Percentiles rank a stretch among this genome's conserved stretches.
phyloP scores from a whole-genome alignment of 2,888 invertebrate genomes.

The Sminthurides aquaticus region DNA sequence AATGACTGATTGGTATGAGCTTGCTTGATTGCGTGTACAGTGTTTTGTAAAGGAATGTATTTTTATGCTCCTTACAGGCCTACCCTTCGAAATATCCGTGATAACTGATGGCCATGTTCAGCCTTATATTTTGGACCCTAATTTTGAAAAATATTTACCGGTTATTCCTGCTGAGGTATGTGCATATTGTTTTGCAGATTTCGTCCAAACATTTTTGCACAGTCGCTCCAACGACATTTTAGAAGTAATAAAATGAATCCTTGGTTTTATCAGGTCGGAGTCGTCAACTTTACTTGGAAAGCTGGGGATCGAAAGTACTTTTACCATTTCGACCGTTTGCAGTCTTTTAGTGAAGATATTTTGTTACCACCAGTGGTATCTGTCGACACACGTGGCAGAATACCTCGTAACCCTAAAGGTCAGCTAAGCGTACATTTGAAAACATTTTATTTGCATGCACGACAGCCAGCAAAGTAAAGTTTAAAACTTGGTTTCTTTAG shows the following conservation, averaged over 20 bases:
- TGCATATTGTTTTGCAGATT: background rate
- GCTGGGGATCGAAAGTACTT: conserved; percentile 58
- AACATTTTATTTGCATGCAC: background rate
- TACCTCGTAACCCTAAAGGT: conserved; percentile 80
- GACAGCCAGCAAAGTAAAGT: background rate
- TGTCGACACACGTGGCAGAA: conserved; percentile 73
- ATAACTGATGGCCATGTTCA: conserved; percentile 79
- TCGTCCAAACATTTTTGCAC: conserved; percentile 14
- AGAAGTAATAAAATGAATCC: background rate
- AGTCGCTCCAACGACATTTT: conserved; percentile 2
- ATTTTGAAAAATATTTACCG: conserved; percentile 80
- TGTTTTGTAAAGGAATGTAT: background rate
- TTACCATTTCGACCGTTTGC: conserved; percentile 78
- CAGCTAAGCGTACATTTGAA: background rate
- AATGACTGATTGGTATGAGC: background rate
- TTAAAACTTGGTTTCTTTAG: conserved; percentile 49
- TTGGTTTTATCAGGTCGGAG: conserved; percentile 50
- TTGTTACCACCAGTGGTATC: conserved; percentile 79
- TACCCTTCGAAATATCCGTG: conserved; percentile 80
- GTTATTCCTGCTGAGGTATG: conserved; percentile 83
- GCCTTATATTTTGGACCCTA: conserved; percentile 78
- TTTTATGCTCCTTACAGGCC: conserved; percentile 62
- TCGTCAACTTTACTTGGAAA: conserved; percentile 86
- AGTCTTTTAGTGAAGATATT: conserved; percentile 75
- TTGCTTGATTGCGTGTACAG: background rate